Conservation (phyloP, 37 sponge, comb jelly and placozoan species). For the Theonella swinhoei region DNA sequence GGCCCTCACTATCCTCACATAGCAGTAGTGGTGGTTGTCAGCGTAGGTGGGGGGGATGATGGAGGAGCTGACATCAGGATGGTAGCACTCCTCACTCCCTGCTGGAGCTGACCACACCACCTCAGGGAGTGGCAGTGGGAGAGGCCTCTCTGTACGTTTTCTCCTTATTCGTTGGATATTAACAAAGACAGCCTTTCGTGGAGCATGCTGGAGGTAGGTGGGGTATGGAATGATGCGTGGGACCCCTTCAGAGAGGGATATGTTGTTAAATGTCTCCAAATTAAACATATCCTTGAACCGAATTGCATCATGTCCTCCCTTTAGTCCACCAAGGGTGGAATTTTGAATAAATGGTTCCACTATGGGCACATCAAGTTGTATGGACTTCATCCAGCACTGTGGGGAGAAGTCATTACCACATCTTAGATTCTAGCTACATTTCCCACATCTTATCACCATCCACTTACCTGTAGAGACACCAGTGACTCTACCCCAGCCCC, state of each 20-base stretch:
- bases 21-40: not conserved
- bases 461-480: not conserved
- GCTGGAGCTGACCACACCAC: not conserved
- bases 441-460: not conserved
- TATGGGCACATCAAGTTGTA: not conserved
- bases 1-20: not conserved
- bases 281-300: not conserved
- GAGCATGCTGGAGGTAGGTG: not conserved
- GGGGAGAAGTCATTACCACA: too few species aligned
- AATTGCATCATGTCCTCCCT: not conserved
- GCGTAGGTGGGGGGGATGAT: not conserved
- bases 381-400: not conserved
- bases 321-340: not conserved
- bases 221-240: not conserved
- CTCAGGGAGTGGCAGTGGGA: not conserved
- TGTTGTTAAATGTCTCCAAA: not conserved
- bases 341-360: not conserved
- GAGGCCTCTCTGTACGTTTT: not conserved
- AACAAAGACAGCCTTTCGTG: not conserved
- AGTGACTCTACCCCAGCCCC: not conserved
- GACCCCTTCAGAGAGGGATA: not conserved
- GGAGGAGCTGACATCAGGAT: not conserved
- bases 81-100: not conserved
- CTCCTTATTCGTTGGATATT: not conserved
- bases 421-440: not conserved